Evolutionary conservation across 1,140 invertebrate genomes (phyloP), one percentile per base, ranked within the genome.

Genomic region (Trichonephila clavipes): DNA sequence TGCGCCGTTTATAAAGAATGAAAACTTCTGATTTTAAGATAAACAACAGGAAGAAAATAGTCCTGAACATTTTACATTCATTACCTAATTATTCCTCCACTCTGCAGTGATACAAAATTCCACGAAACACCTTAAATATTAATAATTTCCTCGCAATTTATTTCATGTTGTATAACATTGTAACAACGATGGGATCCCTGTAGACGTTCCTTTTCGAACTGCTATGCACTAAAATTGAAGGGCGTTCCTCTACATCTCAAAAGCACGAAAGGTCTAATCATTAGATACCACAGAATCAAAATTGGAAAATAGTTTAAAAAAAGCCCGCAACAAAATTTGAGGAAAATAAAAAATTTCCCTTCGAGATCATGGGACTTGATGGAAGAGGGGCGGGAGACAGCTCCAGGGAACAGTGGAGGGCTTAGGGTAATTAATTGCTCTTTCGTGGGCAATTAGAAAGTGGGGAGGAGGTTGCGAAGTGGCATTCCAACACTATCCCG

Each of bases 371-470:
- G 72, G 72, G 72, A 18, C 14, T 28, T 40, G 28, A 77, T 77
- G 28, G 72, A 34, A 77, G 1, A 10, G 72, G 72, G 72, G 72
- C 72, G 72, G 72, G 72, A 14, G 19, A 40, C 34, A 40, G 72
- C 72, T 77, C 24, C 24, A 77, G 72, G 72, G 72, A 40, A 18
- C 24, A 77, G 72, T 6, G n/a, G 72, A 77, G 72, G 72, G 72
- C 28, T 77, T 18, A 77, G 72, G 72, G 72, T 77, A 77, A 77
- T 77, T 77, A 77, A 77, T 77, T 77, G 72, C 72, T 77, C 28
- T 77, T 83, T 83, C 82, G 82, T 83, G 82, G 82, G 82, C 82
- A 83, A 83, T 83, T 83, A 83, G 82, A 83, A 83, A 83, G 51
- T 59, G 82, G 82, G 51, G 40, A 83, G 82, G 82, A 51, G 82